Evolutionary conservation across 2,113 vertebrate species (phyloP).

Genomic region (Gobio gobio): DNA sequence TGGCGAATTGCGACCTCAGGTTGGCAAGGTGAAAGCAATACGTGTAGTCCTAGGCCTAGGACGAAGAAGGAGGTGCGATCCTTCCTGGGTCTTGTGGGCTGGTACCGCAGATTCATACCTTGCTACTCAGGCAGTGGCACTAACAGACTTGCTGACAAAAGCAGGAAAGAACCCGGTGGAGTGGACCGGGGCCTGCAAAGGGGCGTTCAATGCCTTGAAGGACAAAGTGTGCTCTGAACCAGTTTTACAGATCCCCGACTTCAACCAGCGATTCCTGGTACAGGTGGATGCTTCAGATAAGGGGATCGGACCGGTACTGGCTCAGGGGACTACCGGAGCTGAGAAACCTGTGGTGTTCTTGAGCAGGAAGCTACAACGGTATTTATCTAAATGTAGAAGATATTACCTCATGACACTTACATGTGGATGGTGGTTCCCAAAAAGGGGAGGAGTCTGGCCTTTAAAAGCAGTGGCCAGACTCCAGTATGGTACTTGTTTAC

Average conservation of each 20-base stretch:
- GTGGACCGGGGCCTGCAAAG: background rate
- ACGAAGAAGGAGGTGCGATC: constrained; percentile 11
- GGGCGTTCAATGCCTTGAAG: background rate
- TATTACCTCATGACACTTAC: too few species aligned
- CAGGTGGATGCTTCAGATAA: background rate
- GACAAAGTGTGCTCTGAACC: background rate
- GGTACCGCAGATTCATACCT: background rate
- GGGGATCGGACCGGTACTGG: background rate
- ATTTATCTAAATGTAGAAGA: too few species aligned
- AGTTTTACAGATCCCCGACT: background rate
- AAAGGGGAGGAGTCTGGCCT: too few species aligned
- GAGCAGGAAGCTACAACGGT: background rate
- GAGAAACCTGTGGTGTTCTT: background rate
- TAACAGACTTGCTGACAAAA: background rate
- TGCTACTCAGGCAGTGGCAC: background rate
- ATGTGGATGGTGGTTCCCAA: too few species aligned
- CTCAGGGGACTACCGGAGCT: background rate
- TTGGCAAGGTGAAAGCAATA: constrained; percentile 33
- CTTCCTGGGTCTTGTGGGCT: too few species aligned
- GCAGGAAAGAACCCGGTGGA: background rate
- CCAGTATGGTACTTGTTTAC: too few species aligned
- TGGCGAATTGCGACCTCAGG: background rate
- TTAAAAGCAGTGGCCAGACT: too few species aligned
- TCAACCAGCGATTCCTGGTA: too few species aligned
- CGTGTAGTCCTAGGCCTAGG: background rate